These are phyloP conservation scores for Parapristionchus giblindavisi DNA, from an alignment of 2,888 invertebrate genomes.

Conservation along the genomic window DNA sequence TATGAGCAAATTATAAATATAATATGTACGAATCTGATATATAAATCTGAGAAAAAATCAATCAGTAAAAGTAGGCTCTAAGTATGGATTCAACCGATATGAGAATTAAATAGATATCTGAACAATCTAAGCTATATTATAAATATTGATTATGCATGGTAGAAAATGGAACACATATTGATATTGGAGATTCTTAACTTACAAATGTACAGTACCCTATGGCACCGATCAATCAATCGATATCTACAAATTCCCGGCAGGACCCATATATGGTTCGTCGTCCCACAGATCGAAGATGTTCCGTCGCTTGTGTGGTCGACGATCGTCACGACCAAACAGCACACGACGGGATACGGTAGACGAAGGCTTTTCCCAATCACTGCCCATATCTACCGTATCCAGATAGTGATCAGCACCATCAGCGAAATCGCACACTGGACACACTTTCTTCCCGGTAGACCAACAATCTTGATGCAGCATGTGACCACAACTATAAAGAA, in stretches of 20 bases:
- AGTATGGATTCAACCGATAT: too few species aligned
- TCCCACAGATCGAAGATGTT: conserved; percentile 43
- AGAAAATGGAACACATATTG: neutral
- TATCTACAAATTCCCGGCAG: conserved; percentile 24
- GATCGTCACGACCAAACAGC: conserved; percentile 2
- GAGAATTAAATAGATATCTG: too few species aligned
- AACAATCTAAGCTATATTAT: neutral
- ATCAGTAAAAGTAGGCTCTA: too few species aligned
- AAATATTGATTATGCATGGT: neutral
- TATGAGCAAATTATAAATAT: too few species aligned
- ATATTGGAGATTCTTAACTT: too few species aligned
- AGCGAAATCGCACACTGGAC: conserved; percentile 7
- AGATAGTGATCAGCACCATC: neutral
- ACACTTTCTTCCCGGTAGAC: conserved; percentile 1
- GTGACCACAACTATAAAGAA: conserved; percentile 47
- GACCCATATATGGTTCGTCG: conserved; percentile 31
- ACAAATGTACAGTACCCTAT: too few species aligned
- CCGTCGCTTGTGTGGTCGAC: conserved; percentile 15
- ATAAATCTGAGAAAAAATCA: too few species aligned
- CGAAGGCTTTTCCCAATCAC: too few species aligned
- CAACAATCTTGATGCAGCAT: conserved; percentile 45
- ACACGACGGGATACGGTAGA: neutral
- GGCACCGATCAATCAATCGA: too few species aligned
- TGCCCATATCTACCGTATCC: too few species aligned
- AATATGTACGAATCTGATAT: too few species aligned